Percentiles rank a stretch among this genome's conserved stretches.
These are phyloP conservation scores for Salvelinus namaycush DNA, from an alignment of 2,113 vertebrate species.

Conservation along the genomic window DNA sequence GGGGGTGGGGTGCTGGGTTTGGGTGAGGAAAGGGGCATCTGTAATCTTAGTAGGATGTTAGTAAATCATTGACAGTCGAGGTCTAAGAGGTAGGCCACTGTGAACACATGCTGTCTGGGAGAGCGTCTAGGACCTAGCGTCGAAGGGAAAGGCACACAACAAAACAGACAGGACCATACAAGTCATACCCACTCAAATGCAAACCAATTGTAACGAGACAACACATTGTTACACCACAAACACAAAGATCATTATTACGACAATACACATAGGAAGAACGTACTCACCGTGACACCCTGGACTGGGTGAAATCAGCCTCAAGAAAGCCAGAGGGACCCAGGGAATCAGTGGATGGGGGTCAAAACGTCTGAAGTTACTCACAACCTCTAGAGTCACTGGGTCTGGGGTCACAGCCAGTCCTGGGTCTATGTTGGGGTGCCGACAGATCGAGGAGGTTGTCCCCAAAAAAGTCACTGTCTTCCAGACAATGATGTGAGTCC, in stretches of 20 bases:
- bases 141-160: background rate
- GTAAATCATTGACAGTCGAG: constrained; percentile 66
- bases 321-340: constrained; percentile 7
- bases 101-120: constrained; percentile 27
- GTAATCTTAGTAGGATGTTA: constrained; percentile 61
- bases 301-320: constrained; percentile 46
- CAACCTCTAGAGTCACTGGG: constrained; percentile 1
- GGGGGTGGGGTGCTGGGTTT: background rate
- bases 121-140: background rate
- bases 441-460: background rate
- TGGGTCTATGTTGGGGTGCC: background rate
- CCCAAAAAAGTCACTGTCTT: background rate
- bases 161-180: too few relatives aligned
- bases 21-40: constrained; percentile 12
- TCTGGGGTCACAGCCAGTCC: background rate
- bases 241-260: background rate
- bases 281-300: constrained; percentile 65
- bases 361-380: constrained; percentile 1
- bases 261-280: background rate
- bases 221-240: too few relatives aligned
- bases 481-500: too few relatives aligned
- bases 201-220: too few relatives aligned
- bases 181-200: too few relatives aligned
- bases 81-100: constrained; percentile 40
- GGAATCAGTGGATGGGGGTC: constrained; percentile 13